Evolutionary conservation across 2,797 vertebrate genomes (phyloP), one percentile per base, ranked within the genome.

Genomic region (Tenualosa ilisha): DNA sequence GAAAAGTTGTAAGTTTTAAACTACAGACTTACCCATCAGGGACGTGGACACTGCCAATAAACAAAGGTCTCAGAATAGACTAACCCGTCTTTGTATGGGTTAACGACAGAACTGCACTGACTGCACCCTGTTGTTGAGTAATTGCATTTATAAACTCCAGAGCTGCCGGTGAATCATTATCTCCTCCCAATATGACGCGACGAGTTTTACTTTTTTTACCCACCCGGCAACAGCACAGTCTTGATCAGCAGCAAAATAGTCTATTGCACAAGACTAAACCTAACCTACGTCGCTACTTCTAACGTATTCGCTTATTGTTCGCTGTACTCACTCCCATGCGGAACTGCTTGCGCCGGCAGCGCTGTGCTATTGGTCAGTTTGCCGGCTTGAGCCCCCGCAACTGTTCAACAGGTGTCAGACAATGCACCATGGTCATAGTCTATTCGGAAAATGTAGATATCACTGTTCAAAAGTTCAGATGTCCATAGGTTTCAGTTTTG

Each of bases 361-460:
- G 51, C 31, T 43, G 6, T 51, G 31, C 82, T 83, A 54, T 83
- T 59, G 31, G 51, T 37, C 53, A 37, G 72, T 46, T 17, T 20
- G 6, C 20, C 20, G 17, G 72, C 72, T 79, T 79, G 68, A 79
- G 72, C 72, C 72, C 40, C 40, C 13, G 20, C 72, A 79, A 54
- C 43, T 20, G 43, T 20, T 61, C 72, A 81, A 79, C 49, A 79
- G 72, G 72, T 79, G 72, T 15, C 17, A 79, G 72, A 79, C 72
- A 79, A 51, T 84, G 84, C 82, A 17, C 81, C 31, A 6, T 85
- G 54, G 46, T 15, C 40, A 24, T 13, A 82, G 51, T 85, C 53
- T 82, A 31, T 85, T 84, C 79, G 20, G 53, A 56, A 56, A 56
- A 20, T 86, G 79, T 86, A 83, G 87, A 86, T 89, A 82, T 24